phyloP scores from a whole-genome alignment of 2,113 vertebrate species.

The Brienomyrus longianalis region DNA sequence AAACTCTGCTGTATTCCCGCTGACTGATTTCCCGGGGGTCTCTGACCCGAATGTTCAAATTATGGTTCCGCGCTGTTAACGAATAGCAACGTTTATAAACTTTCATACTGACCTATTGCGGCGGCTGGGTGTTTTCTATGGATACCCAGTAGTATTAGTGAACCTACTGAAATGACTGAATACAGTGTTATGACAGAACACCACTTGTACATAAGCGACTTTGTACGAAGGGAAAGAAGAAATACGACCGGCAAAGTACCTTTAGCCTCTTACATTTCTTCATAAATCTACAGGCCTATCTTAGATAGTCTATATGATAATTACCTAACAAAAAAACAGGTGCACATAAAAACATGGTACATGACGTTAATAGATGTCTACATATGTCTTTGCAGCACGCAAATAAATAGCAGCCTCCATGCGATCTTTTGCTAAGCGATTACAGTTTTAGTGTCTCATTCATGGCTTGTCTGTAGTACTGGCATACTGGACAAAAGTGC shows the following conservation, averaged over 20 bases:
- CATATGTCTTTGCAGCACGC: background rate
- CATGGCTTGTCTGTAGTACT: slow-evolving; percentile 28
- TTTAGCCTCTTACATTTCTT: background rate
- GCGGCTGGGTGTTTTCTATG: background rate
- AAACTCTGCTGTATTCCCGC: slow-evolving; percentile 42
- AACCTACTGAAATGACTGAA: background rate
- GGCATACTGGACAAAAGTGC: slow-evolving; percentile 51
- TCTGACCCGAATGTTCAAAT: slow-evolving; percentile 29
- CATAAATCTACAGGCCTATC: background rate
- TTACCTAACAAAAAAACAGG: background rate
- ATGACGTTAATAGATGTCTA: background rate
- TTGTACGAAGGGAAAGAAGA: background rate
- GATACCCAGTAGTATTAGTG: background rate
- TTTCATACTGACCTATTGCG: background rate
- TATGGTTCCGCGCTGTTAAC: background rate
- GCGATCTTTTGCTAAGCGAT: slow-evolving; percentile 10
- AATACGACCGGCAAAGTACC: background rate
- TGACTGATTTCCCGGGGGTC: slow-evolving; percentile 35
- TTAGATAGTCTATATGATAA: background rate
- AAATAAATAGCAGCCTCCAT: background rate
- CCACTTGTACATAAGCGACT: background rate
- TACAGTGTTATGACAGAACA: background rate
- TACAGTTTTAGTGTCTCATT: slow-evolving; percentile 27
- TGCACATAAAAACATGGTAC: background rate
- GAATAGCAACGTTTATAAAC: background rate